A percentile compares a stretch with the other conserved stretches of the same genome.
Evolutionary conservation across 2,888 invertebrate species (phyloP).

Genomic region (Zygaena filipendulae): DNA sequence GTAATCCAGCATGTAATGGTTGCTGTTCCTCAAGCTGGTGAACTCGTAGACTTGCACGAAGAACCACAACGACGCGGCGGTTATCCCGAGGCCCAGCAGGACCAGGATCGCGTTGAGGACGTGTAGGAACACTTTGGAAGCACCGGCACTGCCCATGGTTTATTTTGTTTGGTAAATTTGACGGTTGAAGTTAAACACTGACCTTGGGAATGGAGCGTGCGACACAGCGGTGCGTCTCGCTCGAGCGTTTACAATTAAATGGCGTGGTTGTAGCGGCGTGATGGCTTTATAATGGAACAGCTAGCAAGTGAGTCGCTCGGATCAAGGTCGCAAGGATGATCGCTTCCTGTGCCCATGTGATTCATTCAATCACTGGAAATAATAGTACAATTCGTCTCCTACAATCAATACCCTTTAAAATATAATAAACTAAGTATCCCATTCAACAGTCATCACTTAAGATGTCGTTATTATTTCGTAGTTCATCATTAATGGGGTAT

Average conservation of each 20-base stretch:
- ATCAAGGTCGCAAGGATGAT: slow-evolving; percentile 18
- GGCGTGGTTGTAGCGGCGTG: slow-evolving; percentile 26
- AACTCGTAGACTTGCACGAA: slow-evolving; percentile 39
- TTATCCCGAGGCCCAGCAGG: slow-evolving; percentile 33
- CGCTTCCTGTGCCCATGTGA: slow-evolving; percentile 10
- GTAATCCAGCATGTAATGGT: slow-evolving; percentile 53
- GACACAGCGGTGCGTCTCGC: slow-evolving; percentile 17
- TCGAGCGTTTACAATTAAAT: slow-evolving; percentile 31
- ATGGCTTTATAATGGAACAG: slow-evolving; percentile 26
- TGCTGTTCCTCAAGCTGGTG: slow-evolving; percentile 38
- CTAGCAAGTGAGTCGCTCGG: neutral
- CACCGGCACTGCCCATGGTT: slow-evolving; percentile 21
- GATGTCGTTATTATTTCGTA: too few relatives aligned
- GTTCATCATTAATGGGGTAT: too few relatives aligned
- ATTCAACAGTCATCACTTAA: too few relatives aligned
- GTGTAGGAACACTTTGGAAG: slow-evolving; percentile 23
- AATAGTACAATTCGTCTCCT: too few relatives aligned
- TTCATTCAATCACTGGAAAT: slow-evolving; percentile 17
- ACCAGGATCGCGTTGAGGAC: slow-evolving; percentile 36
- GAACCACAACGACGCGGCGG: slow-evolving; percentile 42
- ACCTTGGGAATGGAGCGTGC: too few relatives aligned
- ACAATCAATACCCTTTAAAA: too few relatives aligned
- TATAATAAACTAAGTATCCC: too few relatives aligned
- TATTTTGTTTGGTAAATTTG: slow-evolving; percentile 5
- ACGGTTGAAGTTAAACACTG: slow-evolving; percentile 1